Percentiles rank a stretch among this genome's conserved stretches.
These are phyloP conservation scores for Temnothorax ravouxi DNA, from an alignment of 2,888 invertebrate genomes.

Conservation along the genomic window DNA sequence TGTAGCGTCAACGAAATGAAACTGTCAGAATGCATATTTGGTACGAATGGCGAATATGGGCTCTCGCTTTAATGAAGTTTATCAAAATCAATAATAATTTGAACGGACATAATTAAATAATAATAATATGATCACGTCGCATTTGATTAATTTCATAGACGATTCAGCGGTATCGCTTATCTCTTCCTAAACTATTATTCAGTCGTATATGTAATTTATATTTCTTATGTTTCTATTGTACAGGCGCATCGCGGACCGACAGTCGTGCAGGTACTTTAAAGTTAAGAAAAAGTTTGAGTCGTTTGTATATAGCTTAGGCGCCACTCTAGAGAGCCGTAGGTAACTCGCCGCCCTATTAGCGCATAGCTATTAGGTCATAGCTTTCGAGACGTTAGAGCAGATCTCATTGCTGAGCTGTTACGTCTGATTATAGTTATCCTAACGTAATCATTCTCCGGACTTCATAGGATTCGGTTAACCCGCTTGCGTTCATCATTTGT, in stretches of 20 bases:
- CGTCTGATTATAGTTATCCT: not conserved
- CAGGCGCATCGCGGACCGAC: conserved; percentile 76
- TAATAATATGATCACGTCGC: not conserved
- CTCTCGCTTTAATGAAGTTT: not conserved
- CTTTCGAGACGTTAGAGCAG: not conserved
- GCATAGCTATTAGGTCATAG: conserved; percentile 33
- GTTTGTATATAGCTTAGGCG: conserved; percentile 70
- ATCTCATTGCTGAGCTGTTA: not conserved
- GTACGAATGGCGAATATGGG: not conserved
- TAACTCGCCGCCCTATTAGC: conserved; percentile 51
- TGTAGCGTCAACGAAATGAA: not conserved
- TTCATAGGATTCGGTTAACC: not conserved
- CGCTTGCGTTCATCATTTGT: conserved; percentile 9
- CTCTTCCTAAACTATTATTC: conserved; percentile 37
- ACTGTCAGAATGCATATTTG: not conserved
- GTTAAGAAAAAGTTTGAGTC: conserved; percentile 50
- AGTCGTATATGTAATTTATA: conserved; percentile 67
- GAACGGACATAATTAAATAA: not conserved
- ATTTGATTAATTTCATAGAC: not conserved
- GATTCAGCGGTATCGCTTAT: not conserved
- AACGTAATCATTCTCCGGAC: conserved; percentile 3
- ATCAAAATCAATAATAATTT: conserved; percentile 19
- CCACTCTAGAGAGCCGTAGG: conserved; percentile 64
- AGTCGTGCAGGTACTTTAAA: conserved; percentile 74
- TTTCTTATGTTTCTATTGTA: conserved; percentile 75